A percentile compares a stretch with the other conserved stretches of the same genome.
Evolutionary conservation across 1,140 invertebrate genomes (phyloP).

Genomic region (Cardiocondyla obscurior): DNA sequence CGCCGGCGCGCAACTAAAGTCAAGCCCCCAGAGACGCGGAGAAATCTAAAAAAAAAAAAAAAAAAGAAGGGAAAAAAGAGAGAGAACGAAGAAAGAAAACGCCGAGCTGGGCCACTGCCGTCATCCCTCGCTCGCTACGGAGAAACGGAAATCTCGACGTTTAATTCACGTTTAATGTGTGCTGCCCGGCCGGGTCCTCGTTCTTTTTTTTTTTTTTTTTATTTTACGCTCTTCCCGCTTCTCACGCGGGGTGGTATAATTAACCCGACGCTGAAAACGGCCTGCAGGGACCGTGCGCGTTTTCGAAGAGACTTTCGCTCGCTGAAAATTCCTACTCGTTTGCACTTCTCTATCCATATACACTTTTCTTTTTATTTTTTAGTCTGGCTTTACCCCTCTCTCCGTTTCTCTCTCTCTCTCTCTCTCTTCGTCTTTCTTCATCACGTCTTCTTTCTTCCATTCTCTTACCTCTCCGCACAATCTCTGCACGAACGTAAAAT

Average conservation of each 20-base stretch:
- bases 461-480: neutral
- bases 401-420: neutral
- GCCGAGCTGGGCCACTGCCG: slow-evolving; percentile 54
- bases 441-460: slow-evolving; percentile 4
- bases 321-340: slow-evolving; percentile 70
- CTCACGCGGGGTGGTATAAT: slow-evolving; percentile 68
- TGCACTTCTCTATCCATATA: slow-evolving; percentile 59
- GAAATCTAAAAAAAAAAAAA: slow-evolving; percentile 7
- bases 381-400: slow-evolving; percentile 34
- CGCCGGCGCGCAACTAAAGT: slow-evolving; percentile 62
- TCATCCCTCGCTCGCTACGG: slow-evolving; percentile 56
- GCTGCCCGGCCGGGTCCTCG: slow-evolving; percentile 54
- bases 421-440: neutral
- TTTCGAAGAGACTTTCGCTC: slow-evolving; percentile 68
- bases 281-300: slow-evolving; percentile 67
- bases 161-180: slow-evolving; percentile 73
- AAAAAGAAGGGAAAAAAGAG: neutral
- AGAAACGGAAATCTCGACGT: slow-evolving; percentile 71
- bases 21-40: slow-evolving; percentile 33
- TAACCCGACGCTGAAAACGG: slow-evolving; percentile 70
- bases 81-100: slow-evolving; percentile 38
- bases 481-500: slow-evolving; percentile 61
- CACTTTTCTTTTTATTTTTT: slow-evolving; percentile 49
- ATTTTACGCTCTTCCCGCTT: slow-evolving; percentile 58
- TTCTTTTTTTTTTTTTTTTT: no score